These are phyloP conservation scores for Pseudochirops cupreus DNA, from an alignment of 2,797 vertebrate species.

Conservation along the genomic window DNA sequence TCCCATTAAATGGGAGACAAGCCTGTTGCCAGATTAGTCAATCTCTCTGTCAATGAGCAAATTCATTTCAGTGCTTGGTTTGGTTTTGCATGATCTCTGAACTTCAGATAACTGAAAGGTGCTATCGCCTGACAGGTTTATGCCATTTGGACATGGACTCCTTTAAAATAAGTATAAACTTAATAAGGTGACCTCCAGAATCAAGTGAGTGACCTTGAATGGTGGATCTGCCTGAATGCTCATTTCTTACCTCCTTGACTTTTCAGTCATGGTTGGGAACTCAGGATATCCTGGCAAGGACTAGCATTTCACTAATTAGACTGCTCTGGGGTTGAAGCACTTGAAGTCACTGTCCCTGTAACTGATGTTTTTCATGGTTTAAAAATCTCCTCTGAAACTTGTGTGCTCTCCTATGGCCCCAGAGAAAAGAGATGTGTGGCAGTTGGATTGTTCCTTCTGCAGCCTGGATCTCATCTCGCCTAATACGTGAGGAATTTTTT, in stretches of 20 bases:
- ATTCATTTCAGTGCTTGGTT: conserved; percentile 26
- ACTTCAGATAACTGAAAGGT: not conserved
- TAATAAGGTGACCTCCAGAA: not conserved
- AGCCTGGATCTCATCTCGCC: not conserved
- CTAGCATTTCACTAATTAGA: conserved; percentile 2
- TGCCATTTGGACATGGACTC: not conserved
- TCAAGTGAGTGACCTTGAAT: not conserved
- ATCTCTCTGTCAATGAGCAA: conserved; percentile 1
- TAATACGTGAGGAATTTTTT: not conserved
- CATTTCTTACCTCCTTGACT: not conserved
- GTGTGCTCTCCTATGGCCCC: not conserved
- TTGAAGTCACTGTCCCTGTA: not conserved
- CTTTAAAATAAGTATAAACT: not conserved
- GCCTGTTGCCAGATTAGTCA: conserved; percentile 26
- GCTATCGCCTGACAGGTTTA: not conserved
- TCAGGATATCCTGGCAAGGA: not conserved
- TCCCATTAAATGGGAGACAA: conserved; percentile 6
- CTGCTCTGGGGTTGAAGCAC: conserved; percentile 50
- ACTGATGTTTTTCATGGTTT: conserved; percentile 45
- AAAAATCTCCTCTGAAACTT: conserved; percentile 18
- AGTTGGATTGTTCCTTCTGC: not conserved
- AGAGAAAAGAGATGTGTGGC: not conserved
- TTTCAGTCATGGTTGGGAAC: not conserved
- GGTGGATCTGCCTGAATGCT: not conserved
- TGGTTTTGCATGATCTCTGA: not conserved